Evolutionary conservation across 2,888 invertebrate genomes (phyloP).

Genomic region (Cryptus armator): DNA sequence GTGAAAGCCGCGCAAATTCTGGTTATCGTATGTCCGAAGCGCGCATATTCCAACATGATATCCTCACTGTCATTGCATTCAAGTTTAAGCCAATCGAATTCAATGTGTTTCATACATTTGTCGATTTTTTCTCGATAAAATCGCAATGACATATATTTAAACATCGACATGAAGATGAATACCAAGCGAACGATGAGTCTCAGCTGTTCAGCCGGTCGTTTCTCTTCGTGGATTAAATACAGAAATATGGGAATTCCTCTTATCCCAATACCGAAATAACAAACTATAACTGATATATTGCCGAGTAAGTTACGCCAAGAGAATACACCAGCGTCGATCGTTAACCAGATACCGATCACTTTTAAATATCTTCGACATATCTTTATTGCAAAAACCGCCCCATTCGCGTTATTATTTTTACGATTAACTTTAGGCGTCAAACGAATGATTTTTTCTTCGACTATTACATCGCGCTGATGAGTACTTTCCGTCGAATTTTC

Average conservation of each 20-base stretch:
- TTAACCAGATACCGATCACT: slow-evolving; percentile 64
- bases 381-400: slow-evolving; percentile 56
- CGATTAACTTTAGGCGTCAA: background rate
- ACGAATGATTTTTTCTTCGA: too few species aligned
- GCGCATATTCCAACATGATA: slow-evolving; percentile 73
- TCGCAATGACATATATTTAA: slow-evolving; percentile 68
- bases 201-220: slow-evolving; percentile 27
- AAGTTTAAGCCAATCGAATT: slow-evolving; percentile 71
- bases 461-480: too few species aligned
- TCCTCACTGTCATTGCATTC: slow-evolving; percentile 45
- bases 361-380: slow-evolving; percentile 67
- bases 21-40: slow-evolving; percentile 68
- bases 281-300: slow-evolving; percentile 41
- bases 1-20: slow-evolving; percentile 67
- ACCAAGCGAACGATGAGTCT: slow-evolving; percentile 74
- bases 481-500: too few species aligned
- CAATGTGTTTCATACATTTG: slow-evolving; percentile 71
- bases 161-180: slow-evolving; percentile 71
- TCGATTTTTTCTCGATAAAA: slow-evolving; percentile 58
- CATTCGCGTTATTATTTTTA: slow-evolving; percentile 6
- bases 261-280: slow-evolving; percentile 56
- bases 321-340: background rate
- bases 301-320: slow-evolving; percentile 1
- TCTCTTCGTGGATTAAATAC: slow-evolving; percentile 27
- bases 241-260: slow-evolving; percentile 25